These are phyloP conservation scores for Leucopsar rothschildi DNA, from an alignment of 2,113 vertebrate genomes.

Conservation along the genomic window DNA sequence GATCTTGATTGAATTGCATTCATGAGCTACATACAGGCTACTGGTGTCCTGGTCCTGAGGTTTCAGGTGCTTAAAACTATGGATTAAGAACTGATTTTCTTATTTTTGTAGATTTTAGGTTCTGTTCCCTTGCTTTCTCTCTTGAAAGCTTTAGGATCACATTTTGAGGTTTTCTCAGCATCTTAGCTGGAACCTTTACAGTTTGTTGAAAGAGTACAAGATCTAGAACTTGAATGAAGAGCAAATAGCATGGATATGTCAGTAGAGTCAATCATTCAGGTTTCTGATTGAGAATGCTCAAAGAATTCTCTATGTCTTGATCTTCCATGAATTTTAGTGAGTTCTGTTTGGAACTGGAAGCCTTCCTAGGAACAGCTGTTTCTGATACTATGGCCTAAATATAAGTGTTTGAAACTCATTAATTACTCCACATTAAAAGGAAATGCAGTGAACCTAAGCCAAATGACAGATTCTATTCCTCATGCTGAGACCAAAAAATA, in stretches of 20 bases:
- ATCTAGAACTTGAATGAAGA: background rate
- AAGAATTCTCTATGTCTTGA: background rate
- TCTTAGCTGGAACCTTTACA: background rate
- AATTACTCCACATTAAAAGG: background rate
- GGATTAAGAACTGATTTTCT: background rate
- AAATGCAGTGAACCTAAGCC: background rate
- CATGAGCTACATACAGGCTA: background rate
- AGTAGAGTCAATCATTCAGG: background rate
- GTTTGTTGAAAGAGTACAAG: background rate
- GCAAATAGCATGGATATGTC: accelerated
- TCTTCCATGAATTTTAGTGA: background rate
- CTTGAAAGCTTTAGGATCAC: background rate
- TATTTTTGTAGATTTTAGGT: background rate
- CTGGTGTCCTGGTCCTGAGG: background rate
- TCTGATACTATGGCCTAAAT: background rate
- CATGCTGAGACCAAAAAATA: background rate
- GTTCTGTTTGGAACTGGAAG: background rate
- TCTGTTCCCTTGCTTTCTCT: background rate
- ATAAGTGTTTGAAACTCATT: background rate
- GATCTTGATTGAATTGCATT: background rate
- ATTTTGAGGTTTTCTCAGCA: background rate
- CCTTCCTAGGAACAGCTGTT: background rate
- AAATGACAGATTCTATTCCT: background rate
- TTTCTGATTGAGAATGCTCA: background rate
- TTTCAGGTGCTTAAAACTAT: background rate